A percentile compares a stretch with the other conserved stretches of the same genome.
These are phyloP conservation scores for Nebria brevicollis DNA, from an alignment of 2,888 invertebrate genomes.

Conservation along the genomic window DNA sequence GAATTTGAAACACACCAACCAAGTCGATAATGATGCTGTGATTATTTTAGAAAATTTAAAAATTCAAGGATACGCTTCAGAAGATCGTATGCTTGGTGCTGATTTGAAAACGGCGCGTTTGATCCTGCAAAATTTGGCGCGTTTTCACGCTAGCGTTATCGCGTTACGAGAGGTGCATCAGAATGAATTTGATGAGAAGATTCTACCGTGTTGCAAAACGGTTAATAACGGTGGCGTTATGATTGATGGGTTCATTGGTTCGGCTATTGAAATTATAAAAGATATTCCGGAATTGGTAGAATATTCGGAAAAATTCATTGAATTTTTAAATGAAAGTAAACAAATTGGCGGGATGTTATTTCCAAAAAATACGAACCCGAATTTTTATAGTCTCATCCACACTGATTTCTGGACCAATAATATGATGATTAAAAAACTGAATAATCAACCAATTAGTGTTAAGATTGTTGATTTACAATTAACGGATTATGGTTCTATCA, in stretches of 20 bases:
- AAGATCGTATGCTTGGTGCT: slow-evolving; percentile 65
- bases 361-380: slow-evolving; percentile 27
- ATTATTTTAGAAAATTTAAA: slow-evolving; percentile 70
- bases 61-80: slow-evolving; percentile 64
- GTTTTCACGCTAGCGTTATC: slow-evolving; percentile 69
- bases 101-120: slow-evolving; percentile 64
- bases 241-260: slow-evolving; percentile 40
- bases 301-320: slow-evolving; percentile 54
- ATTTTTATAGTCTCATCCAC: slow-evolving; percentile 64
- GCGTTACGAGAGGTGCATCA: slow-evolving; percentile 65
- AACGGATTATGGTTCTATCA: slow-evolving; percentile 65
- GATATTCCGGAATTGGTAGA: slow-evolving; percentile 53
- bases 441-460: slow-evolving; percentile 61
- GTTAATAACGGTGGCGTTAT: slow-evolving; percentile 36
- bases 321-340: slow-evolving; percentile 53
- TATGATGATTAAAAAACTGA: slow-evolving; percentile 66
- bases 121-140: slow-evolving; percentile 65
- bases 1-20: slow-evolving; percentile 59
- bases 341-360: slow-evolving; percentile 30
- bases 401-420: slow-evolving; percentile 73
- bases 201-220: slow-evolving; percentile 59
- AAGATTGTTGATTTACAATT: slow-evolving; percentile 72
- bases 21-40: slow-evolving; percentile 68
- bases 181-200: slow-evolving; percentile 60
- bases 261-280: slow-evolving; percentile 54